Conservation (phyloP, 1,140 invertebrate genomes). For the Lordiphosa stackelbergi region DNA sequence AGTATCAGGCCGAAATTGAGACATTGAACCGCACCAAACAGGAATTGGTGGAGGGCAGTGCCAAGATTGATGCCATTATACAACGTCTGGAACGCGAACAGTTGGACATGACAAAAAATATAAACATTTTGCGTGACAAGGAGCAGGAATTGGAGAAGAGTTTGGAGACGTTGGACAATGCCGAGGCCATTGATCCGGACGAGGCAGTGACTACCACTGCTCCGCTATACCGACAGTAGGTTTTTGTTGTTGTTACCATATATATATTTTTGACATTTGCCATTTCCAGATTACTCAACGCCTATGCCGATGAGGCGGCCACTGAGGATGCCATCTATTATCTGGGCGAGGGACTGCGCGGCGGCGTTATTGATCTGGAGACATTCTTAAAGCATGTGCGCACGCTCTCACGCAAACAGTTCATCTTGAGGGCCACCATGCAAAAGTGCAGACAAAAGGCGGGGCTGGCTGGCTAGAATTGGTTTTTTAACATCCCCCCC, state of each 20-base stretch:
- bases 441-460: constrained; percentile 98
- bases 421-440: constrained; percentile 95
- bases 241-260: constrained; percentile 16
- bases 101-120: constrained; percentile 91
- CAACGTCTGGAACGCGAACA: constrained; percentile 90
- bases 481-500: no score
- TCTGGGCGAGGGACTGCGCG: constrained; percentile 95
- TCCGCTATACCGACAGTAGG: constrained; percentile 95
- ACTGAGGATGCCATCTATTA: constrained; percentile 99
- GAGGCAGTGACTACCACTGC: constrained; percentile 97
- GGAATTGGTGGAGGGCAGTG: constrained; percentile 91
- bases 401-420: constrained; percentile 95
- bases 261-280: not conserved
- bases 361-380: constrained; percentile 95
- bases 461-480: constrained; percentile 83
- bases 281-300: constrained; percentile 87
- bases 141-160: constrained; percentile 90
- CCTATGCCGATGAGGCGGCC: constrained; percentile 98
- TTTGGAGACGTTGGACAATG: constrained; percentile 86
- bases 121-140: constrained; percentile 89
- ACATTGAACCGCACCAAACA: constrained; percentile 92
- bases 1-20: constrained; percentile 94
- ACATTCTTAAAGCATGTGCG: constrained; percentile 98
- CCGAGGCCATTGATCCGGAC: constrained; percentile 93
- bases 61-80: constrained; percentile 90